A percentile compares a stretch with the other conserved stretches of the same genome.
These are phyloP conservation scores for Micronycteris hirsuta DNA, from an alignment of 2,113 vertebrate species.

Conservation along the genomic window DNA sequence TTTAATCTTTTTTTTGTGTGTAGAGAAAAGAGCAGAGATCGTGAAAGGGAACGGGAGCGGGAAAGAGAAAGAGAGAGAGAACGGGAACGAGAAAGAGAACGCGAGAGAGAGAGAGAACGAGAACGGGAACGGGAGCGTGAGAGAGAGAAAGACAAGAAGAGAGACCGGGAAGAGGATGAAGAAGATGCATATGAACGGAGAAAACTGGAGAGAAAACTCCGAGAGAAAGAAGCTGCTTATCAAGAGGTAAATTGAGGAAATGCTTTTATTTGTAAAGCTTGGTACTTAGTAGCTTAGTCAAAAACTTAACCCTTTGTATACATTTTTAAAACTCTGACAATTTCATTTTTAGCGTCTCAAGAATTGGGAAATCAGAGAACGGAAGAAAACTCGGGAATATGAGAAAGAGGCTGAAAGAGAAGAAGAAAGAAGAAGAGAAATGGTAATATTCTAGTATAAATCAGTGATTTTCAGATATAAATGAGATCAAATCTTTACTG, in stretches of 20 bases:
- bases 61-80: constrained; percentile 88
- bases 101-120: constrained; percentile 86
- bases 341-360: constrained; percentile 89
- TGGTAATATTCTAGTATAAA: constrained; percentile 80
- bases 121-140: constrained; percentile 92
- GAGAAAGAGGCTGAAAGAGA: constrained; percentile 95
- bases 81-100: constrained; percentile 83
- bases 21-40: constrained; percentile 88
- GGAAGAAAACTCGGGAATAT: constrained; percentile 97
- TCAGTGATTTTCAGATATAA: not conserved
- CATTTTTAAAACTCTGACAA: constrained; percentile 21
- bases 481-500: not conserved
- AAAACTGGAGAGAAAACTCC: constrained; percentile 94
- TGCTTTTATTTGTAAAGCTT: not conserved
- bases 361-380: constrained; percentile 98
- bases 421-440: constrained; percentile 94
- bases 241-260: constrained; percentile 87
- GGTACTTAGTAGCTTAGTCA: not conserved
- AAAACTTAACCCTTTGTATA: not conserved
- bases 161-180: constrained; percentile 95
- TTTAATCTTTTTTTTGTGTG: not conserved
- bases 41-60: constrained; percentile 85
- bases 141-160: constrained; percentile 94
- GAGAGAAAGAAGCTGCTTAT: constrained; percentile 98
- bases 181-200: constrained; percentile 96